Conservation (phyloP, 2,888 invertebrate genomes). For the Tholera decimalis region DNA sequence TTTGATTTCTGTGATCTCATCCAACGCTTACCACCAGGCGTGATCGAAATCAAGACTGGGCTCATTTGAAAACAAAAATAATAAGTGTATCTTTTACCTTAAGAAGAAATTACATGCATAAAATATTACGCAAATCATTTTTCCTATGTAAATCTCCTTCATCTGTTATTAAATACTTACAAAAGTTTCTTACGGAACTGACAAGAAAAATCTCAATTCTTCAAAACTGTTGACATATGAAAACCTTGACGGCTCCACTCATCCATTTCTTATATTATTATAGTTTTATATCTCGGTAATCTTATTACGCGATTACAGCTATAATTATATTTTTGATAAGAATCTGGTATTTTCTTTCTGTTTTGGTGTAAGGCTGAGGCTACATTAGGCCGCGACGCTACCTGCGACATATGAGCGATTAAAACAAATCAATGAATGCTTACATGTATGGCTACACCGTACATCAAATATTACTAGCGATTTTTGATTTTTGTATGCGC, state of each 20-base stretch:
- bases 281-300: constrained; percentile 60
- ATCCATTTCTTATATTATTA: constrained; percentile 22
- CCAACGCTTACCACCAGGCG: too few species aligned
- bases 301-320: constrained; percentile 60
- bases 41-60: too few species aligned
- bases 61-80: too few species aligned
- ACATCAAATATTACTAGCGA: too few species aligned
- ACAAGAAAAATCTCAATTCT: constrained; percentile 33
- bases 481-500: too few species aligned
- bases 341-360: constrained; percentile 24
- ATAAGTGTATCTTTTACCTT: too few species aligned
- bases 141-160: background rate
- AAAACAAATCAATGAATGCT: too few species aligned
- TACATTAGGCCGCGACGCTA: too few species aligned
- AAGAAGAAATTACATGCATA: background rate
- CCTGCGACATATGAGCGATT: too few species aligned
- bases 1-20: too few species aligned
- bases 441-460: too few species aligned
- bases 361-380: background rate
- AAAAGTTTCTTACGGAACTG: constrained; percentile 8
- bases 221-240: constrained; percentile 27
- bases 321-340: constrained; percentile 53
- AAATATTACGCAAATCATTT: background rate
- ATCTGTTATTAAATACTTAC: constrained; percentile 25
- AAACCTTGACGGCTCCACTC: constrained; percentile 44